Percentiles rank a stretch among this genome's conserved stretches.
These are phyloP conservation scores for Turnix velox DNA, from an alignment of 2,113 vertebrate genomes.

Conservation along the genomic window DNA sequence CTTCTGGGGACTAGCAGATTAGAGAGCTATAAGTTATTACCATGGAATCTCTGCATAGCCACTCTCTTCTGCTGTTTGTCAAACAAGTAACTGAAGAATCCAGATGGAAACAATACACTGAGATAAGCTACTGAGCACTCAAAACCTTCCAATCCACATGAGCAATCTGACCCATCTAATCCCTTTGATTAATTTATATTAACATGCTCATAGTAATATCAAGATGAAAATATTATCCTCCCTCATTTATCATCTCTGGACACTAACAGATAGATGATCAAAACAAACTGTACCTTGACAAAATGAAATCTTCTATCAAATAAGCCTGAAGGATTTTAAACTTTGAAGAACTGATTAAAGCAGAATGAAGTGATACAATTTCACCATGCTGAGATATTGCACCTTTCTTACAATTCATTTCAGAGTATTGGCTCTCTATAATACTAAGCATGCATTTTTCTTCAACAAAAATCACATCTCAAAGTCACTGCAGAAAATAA, in stretches of 20 bases:
- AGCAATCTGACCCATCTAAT: background rate
- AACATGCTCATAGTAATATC: background rate
- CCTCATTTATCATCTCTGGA: background rate
- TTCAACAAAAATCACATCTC: constrained; percentile 1
- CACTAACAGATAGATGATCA: background rate
- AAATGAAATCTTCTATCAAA: background rate
- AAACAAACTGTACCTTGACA: background rate
- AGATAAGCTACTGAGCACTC: background rate
- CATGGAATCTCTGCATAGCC: background rate
- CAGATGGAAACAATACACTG: background rate
- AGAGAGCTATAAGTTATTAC: background rate
- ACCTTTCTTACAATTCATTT: constrained; percentile 15
- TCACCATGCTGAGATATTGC: background rate
- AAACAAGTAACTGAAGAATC: background rate
- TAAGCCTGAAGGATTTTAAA: background rate
- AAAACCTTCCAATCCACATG: background rate
- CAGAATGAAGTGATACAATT: constrained; percentile 7
- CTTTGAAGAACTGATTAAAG: constrained; percentile 32
- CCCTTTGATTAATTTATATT: background rate
- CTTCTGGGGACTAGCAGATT: background rate
- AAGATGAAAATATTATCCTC: background rate
- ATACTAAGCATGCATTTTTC: background rate
- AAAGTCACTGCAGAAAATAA: constrained; percentile 10
- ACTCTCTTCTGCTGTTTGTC: background rate
- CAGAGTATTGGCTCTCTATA: background rate